Evolutionary conservation across 2,888 invertebrate genomes (phyloP).

Genomic region (Habroteleia sp.): DNA sequence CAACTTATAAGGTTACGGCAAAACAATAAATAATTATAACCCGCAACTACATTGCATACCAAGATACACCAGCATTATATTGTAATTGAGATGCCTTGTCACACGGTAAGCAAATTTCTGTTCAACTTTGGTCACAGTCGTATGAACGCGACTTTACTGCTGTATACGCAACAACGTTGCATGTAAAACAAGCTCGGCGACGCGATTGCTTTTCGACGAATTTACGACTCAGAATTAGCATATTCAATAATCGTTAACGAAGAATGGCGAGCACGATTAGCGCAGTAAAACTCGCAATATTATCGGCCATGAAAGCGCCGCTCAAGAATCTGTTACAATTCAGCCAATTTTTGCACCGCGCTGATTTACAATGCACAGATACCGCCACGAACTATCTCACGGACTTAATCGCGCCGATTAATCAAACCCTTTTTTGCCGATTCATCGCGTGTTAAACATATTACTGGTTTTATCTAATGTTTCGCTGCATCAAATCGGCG

Average conservation of each 20-base stretch:
- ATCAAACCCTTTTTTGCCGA: slow-evolving; percentile 47
- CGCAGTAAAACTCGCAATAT: slow-evolving; percentile 22
- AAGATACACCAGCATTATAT: too few species aligned
- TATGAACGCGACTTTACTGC: too few species aligned
- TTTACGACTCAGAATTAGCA: slow-evolving; percentile 37
- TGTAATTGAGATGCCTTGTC: slow-evolving; percentile 13
- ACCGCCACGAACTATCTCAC: slow-evolving; percentile 28
- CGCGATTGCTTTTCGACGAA: slow-evolving; percentile 24
- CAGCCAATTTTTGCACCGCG: slow-evolving; percentile 26
- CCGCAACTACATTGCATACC: too few species aligned
- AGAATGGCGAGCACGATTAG: slow-evolving; percentile 38
- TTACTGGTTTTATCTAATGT: slow-evolving; percentile 40
- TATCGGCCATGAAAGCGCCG: slow-evolving; percentile 4
- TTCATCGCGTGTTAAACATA: slow-evolving; percentile 38
- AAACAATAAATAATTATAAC: too few species aligned
- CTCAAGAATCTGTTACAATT: slow-evolving; percentile 29
- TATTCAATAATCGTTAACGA: slow-evolving; percentile 50
- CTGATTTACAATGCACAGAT: slow-evolving; percentile 27
- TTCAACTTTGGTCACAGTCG: background rate
- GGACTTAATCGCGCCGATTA: slow-evolving; percentile 43
- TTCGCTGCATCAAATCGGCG: slow-evolving; percentile 36
- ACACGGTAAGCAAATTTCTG: background rate
- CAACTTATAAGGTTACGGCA: too few species aligned
- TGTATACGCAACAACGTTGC: slow-evolving; percentile 9
- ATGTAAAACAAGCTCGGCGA: slow-evolving; percentile 37